These are phyloP conservation scores for Stylophora pistillata DNA, from an alignment of 64 coral and sea anemone genomes.

Conservation along the genomic window DNA sequence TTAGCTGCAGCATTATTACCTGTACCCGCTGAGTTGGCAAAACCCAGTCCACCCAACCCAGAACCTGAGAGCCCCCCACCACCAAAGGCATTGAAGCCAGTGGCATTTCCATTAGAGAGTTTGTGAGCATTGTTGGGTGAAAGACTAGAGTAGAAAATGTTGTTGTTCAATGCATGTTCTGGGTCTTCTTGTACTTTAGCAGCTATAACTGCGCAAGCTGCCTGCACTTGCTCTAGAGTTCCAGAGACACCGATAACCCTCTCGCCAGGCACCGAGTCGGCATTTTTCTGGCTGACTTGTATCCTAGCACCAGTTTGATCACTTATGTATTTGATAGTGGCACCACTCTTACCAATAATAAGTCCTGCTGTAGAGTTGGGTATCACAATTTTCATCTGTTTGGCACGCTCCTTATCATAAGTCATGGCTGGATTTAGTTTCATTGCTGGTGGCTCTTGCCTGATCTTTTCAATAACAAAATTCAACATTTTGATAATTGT, in stretches of 20 bases:
- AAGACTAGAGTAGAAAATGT: conserved; percentile 89
- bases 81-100: conserved; percentile 33
- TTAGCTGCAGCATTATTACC: conserved; percentile 66
- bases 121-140: conserved; percentile 20
- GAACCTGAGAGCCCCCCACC: conserved; percentile 60
- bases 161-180: conserved; percentile 95
- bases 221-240: conserved; percentile 83
- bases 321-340: conserved; percentile 84
- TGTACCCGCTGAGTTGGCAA: conserved; percentile 49
- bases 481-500: conserved; percentile 92
- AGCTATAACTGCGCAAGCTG: conserved; percentile 74
- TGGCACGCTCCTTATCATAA: conserved; percentile 85
- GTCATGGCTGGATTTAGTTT: conserved; percentile 70
- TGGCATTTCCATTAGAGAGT: conserved; percentile 58
- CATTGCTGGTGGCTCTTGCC: conserved; percentile 82
- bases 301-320: conserved; percentile 96
- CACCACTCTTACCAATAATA: conserved; percentile 94
- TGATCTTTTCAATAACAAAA: conserved; percentile 97
- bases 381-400: conserved; percentile 95
- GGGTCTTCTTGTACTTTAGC: conserved; percentile 96
- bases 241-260: conserved; percentile 82
- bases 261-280: conserved; percentile 88
- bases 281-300: conserved; percentile 98
- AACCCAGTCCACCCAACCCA: conserved; percentile 84
- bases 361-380: conserved; percentile 98